These are phyloP conservation scores for Bombus sibiricus DNA, from an alignment of 1,140 invertebrate species.

Conservation along the genomic window DNA sequence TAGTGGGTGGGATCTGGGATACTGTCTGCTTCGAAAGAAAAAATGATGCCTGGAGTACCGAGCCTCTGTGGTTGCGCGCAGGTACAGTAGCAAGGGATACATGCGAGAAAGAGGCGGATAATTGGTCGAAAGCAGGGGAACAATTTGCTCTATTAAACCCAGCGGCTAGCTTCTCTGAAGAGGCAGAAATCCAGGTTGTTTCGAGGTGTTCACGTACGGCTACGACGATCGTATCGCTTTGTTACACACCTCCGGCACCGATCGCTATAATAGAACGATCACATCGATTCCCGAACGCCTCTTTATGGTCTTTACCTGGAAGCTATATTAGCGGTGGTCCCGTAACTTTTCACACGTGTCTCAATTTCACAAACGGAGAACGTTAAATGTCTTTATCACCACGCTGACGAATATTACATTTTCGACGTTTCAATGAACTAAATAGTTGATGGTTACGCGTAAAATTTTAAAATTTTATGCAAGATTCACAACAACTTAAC, in stretches of 20 bases:
- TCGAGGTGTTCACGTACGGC: constrained; percentile 46
- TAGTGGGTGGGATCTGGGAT: constrained; percentile 77
- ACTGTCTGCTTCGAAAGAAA: constrained; percentile 51
- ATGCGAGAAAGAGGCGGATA: constrained; percentile 51
- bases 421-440: not conserved
- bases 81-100: constrained; percentile 4
- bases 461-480: too few species aligned
- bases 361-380: not conserved
- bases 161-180: not conserved
- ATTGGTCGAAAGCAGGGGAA: constrained; percentile 61
- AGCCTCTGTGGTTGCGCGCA: not conserved
- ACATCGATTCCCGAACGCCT: constrained; percentile 46
- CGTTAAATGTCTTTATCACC: constrained; percentile 17
- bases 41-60: constrained; percentile 21
- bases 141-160: constrained; percentile 65
- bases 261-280: constrained; percentile 58
- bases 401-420: not conserved
- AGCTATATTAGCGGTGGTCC: constrained; percentile 33
- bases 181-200: constrained; percentile 26
- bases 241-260: constrained; percentile 45
- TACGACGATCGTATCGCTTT: constrained; percentile 56
- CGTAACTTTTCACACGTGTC: constrained; percentile 34
- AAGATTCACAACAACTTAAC: too few species aligned
- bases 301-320: constrained; percentile 45
- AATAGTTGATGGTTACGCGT: too few species aligned